Percentiles rank a stretch among this genome's conserved stretches.
Conservation (phyloP, 2,797 vertebrate species). For the Channallabes apus region DNA sequence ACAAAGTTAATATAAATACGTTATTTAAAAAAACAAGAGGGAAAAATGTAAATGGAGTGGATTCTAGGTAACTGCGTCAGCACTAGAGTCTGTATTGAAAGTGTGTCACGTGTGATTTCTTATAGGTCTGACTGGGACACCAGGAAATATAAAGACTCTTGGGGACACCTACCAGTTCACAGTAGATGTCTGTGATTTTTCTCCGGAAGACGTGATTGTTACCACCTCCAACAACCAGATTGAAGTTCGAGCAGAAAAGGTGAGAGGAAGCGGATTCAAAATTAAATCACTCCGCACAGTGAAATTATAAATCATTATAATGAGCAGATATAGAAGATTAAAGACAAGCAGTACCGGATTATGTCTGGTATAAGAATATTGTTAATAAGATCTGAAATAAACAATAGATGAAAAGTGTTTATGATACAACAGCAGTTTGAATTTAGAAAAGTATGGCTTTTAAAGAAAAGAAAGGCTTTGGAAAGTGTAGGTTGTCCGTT, state of each 20-base stretch:
- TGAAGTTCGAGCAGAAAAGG: conserved; percentile 95
- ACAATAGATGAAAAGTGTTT: background rate
- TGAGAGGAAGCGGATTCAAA: conserved; percentile 53
- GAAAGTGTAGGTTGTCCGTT: background rate
- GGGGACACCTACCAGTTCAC: conserved; percentile 94
- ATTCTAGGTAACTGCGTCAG: background rate
- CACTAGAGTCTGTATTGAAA: background rate
- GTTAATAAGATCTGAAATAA: background rate
- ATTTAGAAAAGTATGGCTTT: background rate
- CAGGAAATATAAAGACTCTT: conserved; percentile 86
- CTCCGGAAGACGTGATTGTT: conserved; percentile 94
- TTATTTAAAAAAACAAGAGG: no score
- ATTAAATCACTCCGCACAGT: background rate
- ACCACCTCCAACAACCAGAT: conserved; percentile 99
- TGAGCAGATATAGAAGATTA: background rate
- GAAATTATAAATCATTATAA: background rate
- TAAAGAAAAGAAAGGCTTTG: background rate
- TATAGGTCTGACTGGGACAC: conserved; percentile 66
- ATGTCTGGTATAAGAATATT: background rate
- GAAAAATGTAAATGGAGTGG: background rate
- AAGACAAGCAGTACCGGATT: background rate
- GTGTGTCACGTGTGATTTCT: background rate
- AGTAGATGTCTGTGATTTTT: conserved; percentile 92
- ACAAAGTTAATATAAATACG: background rate
- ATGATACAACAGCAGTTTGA: background rate